Base-by-base conservation (phyloP, 2,797 vertebrate species). In the Liparis tanakae region DNA sequence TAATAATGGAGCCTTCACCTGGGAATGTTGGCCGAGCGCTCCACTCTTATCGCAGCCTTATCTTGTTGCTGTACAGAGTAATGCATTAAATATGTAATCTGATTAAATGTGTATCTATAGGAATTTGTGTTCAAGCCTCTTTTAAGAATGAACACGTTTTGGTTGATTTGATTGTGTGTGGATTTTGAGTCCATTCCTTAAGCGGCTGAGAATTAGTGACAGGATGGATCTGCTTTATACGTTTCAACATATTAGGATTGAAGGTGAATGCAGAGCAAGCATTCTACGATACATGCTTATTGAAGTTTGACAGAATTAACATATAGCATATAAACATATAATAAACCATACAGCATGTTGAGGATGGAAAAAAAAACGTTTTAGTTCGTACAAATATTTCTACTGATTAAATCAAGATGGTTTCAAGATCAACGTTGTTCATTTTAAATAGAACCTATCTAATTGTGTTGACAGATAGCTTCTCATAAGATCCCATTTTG, bases 211-310 rank as follows among this genome's bases (percentile, higher is more conserved):
- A 25, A 25, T 25, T n/a, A 12, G n/a, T 54, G 17, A 53, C 44
- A 9, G 12, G 25, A 46, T 46, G 12, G 59, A 60, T n/a, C 22
- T 72, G 46, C 70, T 87, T 78, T 72, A 69, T 69, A 79, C 81
- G 79, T 58, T 87, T 60, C 46, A 62, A 67, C 22, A 41, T 50
- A 63, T 74, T 73, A 70, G 56, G 70, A 79, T 65, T 67, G 13
- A 15, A 58, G 36, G 30, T 74, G 58, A 36, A 41, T 15, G 46
- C 39, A 57, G 25, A 56, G 14, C 34, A 51, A 55, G 22, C 57
- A 37, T 70, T 37, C 20, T 9, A 48, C 53, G 43, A 74, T 51
- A 51, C 80, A 71, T 39, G 4, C 7, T 14, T 15, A 76, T 57
- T 37, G 5, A 22, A 37, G 3, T 8, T 67, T 53, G 7, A 43